Evolutionary conservation across 2,888 invertebrate species (phyloP).

Genomic region (Pheosia gnoma): DNA sequence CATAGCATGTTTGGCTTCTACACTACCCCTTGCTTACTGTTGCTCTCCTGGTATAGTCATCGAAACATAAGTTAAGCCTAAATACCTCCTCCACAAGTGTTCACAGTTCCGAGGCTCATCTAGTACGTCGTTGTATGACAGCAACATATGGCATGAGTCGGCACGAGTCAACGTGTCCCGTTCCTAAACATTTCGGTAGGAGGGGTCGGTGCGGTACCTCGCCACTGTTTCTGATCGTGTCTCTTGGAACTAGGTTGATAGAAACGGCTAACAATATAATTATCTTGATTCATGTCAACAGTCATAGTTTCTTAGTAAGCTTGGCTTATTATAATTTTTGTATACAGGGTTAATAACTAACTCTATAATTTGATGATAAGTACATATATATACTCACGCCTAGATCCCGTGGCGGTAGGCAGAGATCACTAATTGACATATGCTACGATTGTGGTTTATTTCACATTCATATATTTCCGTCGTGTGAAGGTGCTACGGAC

Average conservation of each 20-base stretch:
- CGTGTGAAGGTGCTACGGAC: too few species aligned
- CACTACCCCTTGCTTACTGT: neutral
- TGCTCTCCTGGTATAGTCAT: neutral
- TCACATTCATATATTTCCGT: too few species aligned
- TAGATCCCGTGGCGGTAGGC: too few species aligned
- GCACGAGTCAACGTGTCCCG: slow-evolving; percentile 12
- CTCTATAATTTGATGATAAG: too few species aligned
- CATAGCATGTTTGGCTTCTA: too few species aligned
- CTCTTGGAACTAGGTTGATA: slow-evolving; percentile 26
- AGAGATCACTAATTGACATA: too few species aligned
- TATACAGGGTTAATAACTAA: too few species aligned
- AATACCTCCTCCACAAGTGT: neutral
- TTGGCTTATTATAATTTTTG: too few species aligned
- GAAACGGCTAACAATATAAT: slow-evolving; percentile 12
- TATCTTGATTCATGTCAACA: neutral
- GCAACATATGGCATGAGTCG: neutral
- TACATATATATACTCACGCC: too few species aligned
- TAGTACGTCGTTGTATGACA: neutral
- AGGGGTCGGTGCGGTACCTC: slow-evolving; percentile 6
- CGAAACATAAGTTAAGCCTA: neutral
- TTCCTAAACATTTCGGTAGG: slow-evolving; percentile 10
- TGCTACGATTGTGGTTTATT: too few species aligned
- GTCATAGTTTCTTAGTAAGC: neutral
- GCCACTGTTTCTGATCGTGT: slow-evolving; percentile 26
- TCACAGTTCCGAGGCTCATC: neutral